phyloP scores from a whole-genome alignment of 1,140 invertebrate species.

The Vanessa tameamea region DNA sequence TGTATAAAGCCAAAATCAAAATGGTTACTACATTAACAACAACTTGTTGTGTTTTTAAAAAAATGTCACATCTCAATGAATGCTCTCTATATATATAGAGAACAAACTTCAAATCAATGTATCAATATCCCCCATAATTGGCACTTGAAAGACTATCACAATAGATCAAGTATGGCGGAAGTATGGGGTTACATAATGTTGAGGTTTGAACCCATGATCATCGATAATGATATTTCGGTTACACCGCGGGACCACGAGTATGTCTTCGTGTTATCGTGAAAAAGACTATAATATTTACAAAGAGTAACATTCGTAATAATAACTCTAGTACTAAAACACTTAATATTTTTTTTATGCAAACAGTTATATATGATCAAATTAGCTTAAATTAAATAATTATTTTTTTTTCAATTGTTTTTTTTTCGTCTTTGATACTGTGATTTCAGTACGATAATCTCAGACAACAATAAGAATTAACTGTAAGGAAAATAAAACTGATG shows the following conservation, averaged over 20 bases:
- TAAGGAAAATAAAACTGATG: too few species aligned
- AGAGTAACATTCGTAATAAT: not conserved
- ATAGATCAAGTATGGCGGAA: slow-evolving; percentile 75
- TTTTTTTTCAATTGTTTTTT: not conserved
- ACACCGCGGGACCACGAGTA: slow-evolving; percentile 11
- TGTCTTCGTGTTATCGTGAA: not conserved
- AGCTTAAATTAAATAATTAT: too few species aligned
- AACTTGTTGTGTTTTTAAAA: not conserved
- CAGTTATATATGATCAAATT: too few species aligned
- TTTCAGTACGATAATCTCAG: too few species aligned
- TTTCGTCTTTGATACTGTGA: too few species aligned
- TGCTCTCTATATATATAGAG: slow-evolving; percentile 45
- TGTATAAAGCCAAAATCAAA: too few species aligned
- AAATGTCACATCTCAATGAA: slow-evolving; percentile 68
- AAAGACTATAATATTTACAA: not conserved
- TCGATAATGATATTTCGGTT: not conserved
- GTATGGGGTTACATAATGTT: slow-evolving; percentile 55
- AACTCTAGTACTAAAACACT: not conserved
- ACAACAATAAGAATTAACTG: too few species aligned
- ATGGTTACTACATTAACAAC: too few species aligned
- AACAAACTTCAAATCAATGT: slow-evolving; percentile 65
- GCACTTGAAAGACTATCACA: slow-evolving; percentile 66
- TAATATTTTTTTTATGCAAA: not conserved
- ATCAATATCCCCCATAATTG: slow-evolving; percentile 70
- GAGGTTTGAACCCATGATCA: slow-evolving; percentile 55